Conservation (phyloP, 2,797 vertebrate genomes). For the Chlorospingus semifuscus region DNA sequence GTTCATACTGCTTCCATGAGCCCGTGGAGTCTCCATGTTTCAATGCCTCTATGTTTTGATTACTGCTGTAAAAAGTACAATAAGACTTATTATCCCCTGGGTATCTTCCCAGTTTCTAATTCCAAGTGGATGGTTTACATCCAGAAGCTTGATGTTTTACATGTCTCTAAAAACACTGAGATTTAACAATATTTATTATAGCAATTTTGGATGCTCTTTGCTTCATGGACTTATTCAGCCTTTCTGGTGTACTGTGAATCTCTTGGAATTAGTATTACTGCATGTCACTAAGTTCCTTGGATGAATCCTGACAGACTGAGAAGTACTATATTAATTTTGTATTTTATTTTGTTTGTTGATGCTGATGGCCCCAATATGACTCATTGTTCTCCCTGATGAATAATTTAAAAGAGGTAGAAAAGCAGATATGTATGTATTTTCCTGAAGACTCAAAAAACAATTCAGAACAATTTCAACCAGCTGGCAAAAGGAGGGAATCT, state of each 20-base stretch:
- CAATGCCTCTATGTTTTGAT: not conserved
- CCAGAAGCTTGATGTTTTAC: not conserved
- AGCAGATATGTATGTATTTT: not conserved
- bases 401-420: not conserved
- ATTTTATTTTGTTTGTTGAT: not conserved
- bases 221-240: not conserved
- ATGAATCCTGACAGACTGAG: not conserved
- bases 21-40: not conserved
- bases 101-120: not conserved
- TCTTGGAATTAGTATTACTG: not conserved
- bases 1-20: not conserved
- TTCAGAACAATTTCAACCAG: not conserved
- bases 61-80: not conserved
- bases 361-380: not conserved
- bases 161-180: not conserved
- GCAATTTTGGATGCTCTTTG: not conserved
- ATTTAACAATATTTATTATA: not conserved
- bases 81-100: not conserved
- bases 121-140: not conserved
- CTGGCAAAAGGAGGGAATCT: not conserved
- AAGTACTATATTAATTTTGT: not conserved
- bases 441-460: not conserved
- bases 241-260: not conserved
- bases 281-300: not conserved
- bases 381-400: not conserved